Conservation (phyloP, 1,140 invertebrate species). For the Drosophila nigromelanica region DNA sequence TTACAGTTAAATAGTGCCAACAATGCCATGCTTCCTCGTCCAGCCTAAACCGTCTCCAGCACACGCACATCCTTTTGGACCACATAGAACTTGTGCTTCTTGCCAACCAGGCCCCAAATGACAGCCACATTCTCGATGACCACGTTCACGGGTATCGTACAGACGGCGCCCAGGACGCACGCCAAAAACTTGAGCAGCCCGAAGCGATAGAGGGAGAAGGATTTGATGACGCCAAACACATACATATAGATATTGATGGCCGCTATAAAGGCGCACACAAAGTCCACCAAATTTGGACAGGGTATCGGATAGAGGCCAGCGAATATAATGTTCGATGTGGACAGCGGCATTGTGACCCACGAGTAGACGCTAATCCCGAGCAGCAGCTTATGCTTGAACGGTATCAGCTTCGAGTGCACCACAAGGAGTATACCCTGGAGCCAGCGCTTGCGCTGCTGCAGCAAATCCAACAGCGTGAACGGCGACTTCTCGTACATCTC, state of each 20-base stretch:
- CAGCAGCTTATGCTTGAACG: constrained; percentile 92
- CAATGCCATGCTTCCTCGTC: neutral
- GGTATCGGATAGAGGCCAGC: constrained; percentile 94
- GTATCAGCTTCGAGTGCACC: constrained; percentile 94
- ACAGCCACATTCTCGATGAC: constrained; percentile 97
- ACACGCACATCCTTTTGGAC: constrained; percentile 94
- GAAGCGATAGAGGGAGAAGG: constrained; percentile 94
- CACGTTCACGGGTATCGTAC: constrained; percentile 95
- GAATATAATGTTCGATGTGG: constrained; percentile 94
- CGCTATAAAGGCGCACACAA: constrained; percentile 94
- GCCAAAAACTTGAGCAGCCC: constrained; percentile 91
- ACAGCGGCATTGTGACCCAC: constrained; percentile 97
- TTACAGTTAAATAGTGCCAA: constrained; percentile 36
- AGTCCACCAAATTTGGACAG: constrained; percentile 92
- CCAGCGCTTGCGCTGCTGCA: constrained; percentile 98
- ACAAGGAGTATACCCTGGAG: constrained; percentile 97
- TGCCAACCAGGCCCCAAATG: constrained; percentile 95
- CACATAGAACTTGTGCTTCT: constrained; percentile 97
- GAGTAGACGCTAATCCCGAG: constrained; percentile 96
- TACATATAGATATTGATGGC: constrained; percentile 98
- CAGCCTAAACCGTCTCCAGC: constrained; percentile 69
- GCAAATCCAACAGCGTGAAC: constrained; percentile 96
- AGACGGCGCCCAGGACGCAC: constrained; percentile 92
- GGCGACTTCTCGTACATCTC: constrained; percentile 99
- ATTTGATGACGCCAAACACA: constrained; percentile 97